Conservation (phyloP, 2,888 invertebrate genomes). For the Lordiphosa fenestrarum region DNA sequence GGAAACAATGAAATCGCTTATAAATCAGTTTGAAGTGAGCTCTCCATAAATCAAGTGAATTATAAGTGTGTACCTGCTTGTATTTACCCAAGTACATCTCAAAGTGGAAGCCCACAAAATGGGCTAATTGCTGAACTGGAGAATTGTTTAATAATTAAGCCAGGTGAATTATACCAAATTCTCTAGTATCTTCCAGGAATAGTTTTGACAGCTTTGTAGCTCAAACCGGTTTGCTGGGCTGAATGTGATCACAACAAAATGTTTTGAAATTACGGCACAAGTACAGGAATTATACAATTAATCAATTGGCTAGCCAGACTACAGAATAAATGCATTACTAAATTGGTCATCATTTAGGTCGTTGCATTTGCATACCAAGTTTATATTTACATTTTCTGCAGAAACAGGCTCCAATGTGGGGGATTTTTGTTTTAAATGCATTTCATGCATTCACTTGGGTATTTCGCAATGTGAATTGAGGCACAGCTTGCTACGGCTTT, state of each 20-base stretch:
- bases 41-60: conserved; percentile 41
- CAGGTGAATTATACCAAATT: conserved; percentile 3
- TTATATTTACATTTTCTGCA: conserved; percentile 27
- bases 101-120: conserved; percentile 25
- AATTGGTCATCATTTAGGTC: conserved; percentile 16
- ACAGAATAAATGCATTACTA: conserved; percentile 4
- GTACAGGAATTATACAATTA: no score
- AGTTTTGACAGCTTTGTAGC: conserved; percentile 4
- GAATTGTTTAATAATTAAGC: background rate
- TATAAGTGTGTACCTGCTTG: background rate
- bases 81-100: conserved; percentile 1
- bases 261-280: no score
- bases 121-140: conserved; percentile 8
- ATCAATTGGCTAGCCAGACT: conserved; percentile 5
- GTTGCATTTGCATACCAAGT: conserved; percentile 31
- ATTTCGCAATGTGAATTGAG: conserved; percentile 21
- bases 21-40: conserved; percentile 52
- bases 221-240: conserved; percentile 4
- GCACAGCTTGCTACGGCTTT: background rate
- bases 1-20: conserved; percentile 36
- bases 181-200: background rate
- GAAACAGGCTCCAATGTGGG: conserved; percentile 36
- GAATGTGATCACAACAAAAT: background rate
- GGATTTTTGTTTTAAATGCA: conserved; percentile 30
- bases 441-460: conserved; percentile 29